A percentile compares a stretch with the other conserved stretches of the same genome.
Evolutionary conservation across 2,888 invertebrate species (phyloP).

Genomic region (Noctua comes): DNA sequence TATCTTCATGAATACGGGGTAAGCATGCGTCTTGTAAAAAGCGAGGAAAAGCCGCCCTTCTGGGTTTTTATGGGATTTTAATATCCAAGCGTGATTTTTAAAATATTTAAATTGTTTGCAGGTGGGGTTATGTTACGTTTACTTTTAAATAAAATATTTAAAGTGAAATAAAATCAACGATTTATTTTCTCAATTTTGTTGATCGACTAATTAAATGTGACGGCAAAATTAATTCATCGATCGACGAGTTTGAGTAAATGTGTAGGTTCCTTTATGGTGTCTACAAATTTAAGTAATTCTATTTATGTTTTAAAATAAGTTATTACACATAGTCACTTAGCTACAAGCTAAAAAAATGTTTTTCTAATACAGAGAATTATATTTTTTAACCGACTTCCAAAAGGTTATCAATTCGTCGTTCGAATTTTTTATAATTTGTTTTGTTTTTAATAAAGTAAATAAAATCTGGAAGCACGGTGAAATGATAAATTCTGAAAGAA

Average conservation of each 20-base stretch:
- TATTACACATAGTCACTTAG: background rate
- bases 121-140: background rate
- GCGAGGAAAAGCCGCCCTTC: constrained; percentile 88
- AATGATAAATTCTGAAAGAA: no score
- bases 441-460: no score
- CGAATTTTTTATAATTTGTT: no score
- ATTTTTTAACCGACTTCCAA: no score
- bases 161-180: background rate
- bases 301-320: background rate
- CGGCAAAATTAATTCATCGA: background rate
- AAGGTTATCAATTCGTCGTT: no score
- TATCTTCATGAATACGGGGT: constrained; percentile 46
- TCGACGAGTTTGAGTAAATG: background rate
- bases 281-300: background rate
- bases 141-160: background rate
- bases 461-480: no score
- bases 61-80: constrained; percentile 30
- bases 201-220: background rate
- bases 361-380: no score
- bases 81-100: constrained; percentile 16
- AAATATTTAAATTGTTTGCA: background rate
- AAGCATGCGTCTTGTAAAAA: constrained; percentile 78
- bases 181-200: background rate
- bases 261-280: background rate
- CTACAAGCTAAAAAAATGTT: background rate